These are phyloP conservation scores for Saccostrea echinata DNA, from an alignment of 1,140 invertebrate genomes.

Conservation along the genomic window DNA sequence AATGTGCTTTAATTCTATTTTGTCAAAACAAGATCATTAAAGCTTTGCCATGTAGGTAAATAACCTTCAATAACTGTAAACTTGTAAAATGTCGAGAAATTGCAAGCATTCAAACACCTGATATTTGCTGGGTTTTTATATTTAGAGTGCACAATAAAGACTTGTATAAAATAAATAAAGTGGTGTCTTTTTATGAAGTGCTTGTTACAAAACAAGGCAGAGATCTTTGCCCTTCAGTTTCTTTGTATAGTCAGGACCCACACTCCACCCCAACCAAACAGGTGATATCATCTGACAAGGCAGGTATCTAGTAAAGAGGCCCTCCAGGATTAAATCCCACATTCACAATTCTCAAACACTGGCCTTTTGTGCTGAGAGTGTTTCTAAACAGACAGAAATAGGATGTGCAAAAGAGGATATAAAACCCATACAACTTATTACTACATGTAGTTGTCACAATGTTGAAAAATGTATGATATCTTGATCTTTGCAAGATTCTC, in stretches of 20 bases:
- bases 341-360: slow-evolving; percentile 4
- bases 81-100: background rate
- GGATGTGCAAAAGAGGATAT: background rate
- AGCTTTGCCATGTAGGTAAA: background rate
- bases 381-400: slow-evolving; percentile 35
- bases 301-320: background rate
- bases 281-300: slow-evolving; percentile 6
- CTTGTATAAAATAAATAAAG: background rate
- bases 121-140: background rate
- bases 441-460: background rate
- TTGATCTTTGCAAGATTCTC: background rate
- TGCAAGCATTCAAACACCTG: slow-evolving; percentile 8
- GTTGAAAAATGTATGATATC: background rate
- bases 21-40: slow-evolving; percentile 34
- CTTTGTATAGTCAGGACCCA: background rate
- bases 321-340: slow-evolving; percentile 10
- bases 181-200: slow-evolving; percentile 28
- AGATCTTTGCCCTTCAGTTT: slow-evolving; percentile 6
- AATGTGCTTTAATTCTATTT: background rate
- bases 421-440: background rate
- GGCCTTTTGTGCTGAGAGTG: slow-evolving; percentile 1
- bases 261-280: slow-evolving; percentile 17
- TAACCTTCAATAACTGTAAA: background rate
- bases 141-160: background rate
- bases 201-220: background rate